Evolutionary conservation across 2,888 invertebrate species (phyloP).

Genomic region (Mamestra brassicae): DNA sequence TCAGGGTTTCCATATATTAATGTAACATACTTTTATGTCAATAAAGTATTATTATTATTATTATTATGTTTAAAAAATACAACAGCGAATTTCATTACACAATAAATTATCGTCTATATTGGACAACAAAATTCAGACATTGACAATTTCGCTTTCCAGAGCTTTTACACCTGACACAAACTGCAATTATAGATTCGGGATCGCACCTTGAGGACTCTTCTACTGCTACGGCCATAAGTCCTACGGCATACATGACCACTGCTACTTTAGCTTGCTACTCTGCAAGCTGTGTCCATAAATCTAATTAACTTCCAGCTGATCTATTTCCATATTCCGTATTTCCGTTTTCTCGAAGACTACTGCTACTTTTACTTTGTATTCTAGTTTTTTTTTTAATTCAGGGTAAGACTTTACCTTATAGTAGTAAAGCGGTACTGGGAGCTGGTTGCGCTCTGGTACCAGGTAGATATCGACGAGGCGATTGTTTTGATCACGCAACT

Average conservation of each 20-base stretch:
- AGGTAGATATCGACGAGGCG: slow-evolving; percentile 84
- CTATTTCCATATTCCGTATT: too few relatives aligned
- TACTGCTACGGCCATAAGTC: background rate
- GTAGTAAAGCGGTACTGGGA: slow-evolving; percentile 86
- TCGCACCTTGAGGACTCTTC: background rate
- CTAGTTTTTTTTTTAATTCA: background rate
- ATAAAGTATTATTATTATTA: too few relatives aligned
- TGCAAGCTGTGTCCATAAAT: background rate
- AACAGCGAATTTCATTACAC: background rate
- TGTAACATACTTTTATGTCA: too few relatives aligned
- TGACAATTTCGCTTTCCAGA: background rate
- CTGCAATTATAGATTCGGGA: background rate
- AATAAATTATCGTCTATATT: background rate
- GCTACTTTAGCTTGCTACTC: background rate
- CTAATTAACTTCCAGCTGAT: background rate
- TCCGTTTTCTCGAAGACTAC: background rate
- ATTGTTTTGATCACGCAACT: slow-evolving; percentile 87
- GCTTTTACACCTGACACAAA: background rate
- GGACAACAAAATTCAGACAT: background rate
- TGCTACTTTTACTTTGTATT: background rate
- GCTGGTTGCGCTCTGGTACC: slow-evolving; percentile 77
- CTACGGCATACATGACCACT: background rate
- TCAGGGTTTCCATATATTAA: too few relatives aligned
- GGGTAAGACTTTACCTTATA: slow-evolving; percentile 79
- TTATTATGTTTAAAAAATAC: background rate